Base-by-base conservation (phyloP, 2,113 vertebrate genomes). In the Hippocampus guttulatus region DNA sequence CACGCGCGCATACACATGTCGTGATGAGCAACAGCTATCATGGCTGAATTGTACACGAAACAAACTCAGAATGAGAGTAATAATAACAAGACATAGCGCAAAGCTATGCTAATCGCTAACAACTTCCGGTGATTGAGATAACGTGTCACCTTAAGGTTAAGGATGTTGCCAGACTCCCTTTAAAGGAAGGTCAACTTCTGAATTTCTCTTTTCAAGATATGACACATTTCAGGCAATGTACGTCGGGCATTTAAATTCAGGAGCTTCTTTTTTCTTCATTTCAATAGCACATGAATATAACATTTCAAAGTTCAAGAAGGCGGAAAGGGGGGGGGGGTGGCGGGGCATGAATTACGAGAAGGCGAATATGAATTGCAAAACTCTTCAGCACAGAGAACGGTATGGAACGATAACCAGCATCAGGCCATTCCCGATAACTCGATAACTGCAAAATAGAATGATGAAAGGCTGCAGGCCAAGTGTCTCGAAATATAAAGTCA, bases 291-390 rank as follows among this genome's bases (percentile, higher is more conserved):
- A 45, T 45, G 40, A 25, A 18, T 61, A 5, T 18, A 27, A 47
- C n/a, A 65, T 65, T 65, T 47, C 62, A 45, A 64, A 64, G 58
- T 33, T 61, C 15, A 23, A 64, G 21, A 23, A 43, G 38, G 21
- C 5, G 58, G 15, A 61, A 18, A 33, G 33, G 33, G 27, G 11
- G 23, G 4, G 30, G 30, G 30, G 30, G 30, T 4, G 33, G 5
- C 55, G 30, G 30, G 62, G 25, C 38, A 23, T 64, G 40, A 45
- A 23, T 43, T 45, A 43, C 38, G 15, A 47, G 40, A 45, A 65
- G 12, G 3, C 27, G 64, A 47, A 65, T 65, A 27, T 25, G 64
- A 65, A 65, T 25, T 47, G 64, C n/a, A 47, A 47, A 47, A 65
- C 20, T 65, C 43, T 16, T 47, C n/a, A 25, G 18, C 43, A 9